phyloP scores from a whole-genome alignment of 1,140 invertebrate genomes.

The Lycorma delicatula region DNA sequence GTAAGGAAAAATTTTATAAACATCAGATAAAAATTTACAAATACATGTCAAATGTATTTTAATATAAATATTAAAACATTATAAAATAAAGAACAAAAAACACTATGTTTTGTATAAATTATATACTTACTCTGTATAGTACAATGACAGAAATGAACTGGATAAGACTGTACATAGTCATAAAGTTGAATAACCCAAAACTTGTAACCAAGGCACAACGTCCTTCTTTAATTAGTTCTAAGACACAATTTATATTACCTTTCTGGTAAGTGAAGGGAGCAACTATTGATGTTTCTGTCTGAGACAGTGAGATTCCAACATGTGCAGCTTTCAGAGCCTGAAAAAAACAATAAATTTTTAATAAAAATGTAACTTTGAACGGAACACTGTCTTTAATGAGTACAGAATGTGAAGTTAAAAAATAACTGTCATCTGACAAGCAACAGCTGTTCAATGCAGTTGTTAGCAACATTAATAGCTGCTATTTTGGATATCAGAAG shows the following conservation, averaged over 20 bases:
- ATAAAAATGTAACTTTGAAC: too few relatives aligned
- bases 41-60: not conserved
- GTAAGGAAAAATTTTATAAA: too few relatives aligned
- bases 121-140: constrained; percentile 61
- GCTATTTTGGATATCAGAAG: too few relatives aligned
- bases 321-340: constrained; percentile 81
- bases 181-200: constrained; percentile 94
- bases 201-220: constrained; percentile 86
- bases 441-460: too few relatives aligned
- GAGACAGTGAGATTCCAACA: constrained; percentile 86
- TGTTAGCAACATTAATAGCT: too few relatives aligned
- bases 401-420: too few relatives aligned
- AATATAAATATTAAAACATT: too few relatives aligned
- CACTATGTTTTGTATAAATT: too few relatives aligned
- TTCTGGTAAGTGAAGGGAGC: constrained; percentile 89
- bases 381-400: too few relatives aligned
- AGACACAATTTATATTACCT: constrained; percentile 80
- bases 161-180: constrained; percentile 88
- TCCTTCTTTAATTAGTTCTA: constrained; percentile 71
- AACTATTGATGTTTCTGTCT: constrained; percentile 88
- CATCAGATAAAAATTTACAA: not conserved
- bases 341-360: too few relatives aligned
- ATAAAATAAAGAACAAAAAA: too few relatives aligned
- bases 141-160: constrained; percentile 92
- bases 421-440: too few relatives aligned